Percentiles rank a stretch among this genome's conserved stretches.
These are phyloP conservation scores for Australoheros scitulus DNA, from an alignment of 2,113 vertebrate species.

Conservation along the genomic window DNA sequence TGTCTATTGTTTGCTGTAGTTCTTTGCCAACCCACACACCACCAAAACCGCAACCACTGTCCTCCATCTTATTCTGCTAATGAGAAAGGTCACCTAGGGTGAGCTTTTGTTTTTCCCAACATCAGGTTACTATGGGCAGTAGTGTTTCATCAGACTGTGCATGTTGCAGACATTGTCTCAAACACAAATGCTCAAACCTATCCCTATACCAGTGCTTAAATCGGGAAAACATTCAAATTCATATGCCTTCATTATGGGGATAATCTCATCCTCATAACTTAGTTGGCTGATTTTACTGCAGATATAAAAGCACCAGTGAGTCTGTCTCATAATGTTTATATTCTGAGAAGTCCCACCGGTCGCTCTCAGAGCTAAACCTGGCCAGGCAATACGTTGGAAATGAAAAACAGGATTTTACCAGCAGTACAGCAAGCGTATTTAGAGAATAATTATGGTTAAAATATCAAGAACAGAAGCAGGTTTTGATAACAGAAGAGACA, in stretches of 20 bases:
- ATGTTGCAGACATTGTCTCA: background rate
- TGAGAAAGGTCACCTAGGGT: conserved; percentile 64
- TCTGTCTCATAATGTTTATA: conserved; percentile 70
- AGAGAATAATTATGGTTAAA: conserved; percentile 46
- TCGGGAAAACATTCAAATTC: conserved; percentile 30
- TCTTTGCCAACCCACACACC: conserved; percentile 39
- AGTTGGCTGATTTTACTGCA: conserved; percentile 56
- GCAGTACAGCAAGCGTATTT: conserved; percentile 23
- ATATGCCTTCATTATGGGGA: conserved; percentile 42
- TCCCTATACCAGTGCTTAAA: background rate
- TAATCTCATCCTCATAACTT: conserved; percentile 60
- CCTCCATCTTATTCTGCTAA: conserved; percentile 65
- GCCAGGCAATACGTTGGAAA: conserved; percentile 41
- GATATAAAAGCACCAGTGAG: conserved; percentile 51
- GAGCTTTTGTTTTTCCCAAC: conserved; percentile 60
- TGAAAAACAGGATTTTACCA: conserved; percentile 35
- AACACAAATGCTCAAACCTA: background rate
- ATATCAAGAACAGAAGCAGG: conserved; percentile 40
- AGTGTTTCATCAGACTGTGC: conserved; percentile 18
- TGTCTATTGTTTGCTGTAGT: conserved; percentile 19
- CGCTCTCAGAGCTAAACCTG: conserved; percentile 26
- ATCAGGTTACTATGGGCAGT: conserved; percentile 44
- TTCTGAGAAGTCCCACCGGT: conserved; percentile 57
- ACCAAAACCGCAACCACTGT: conserved; percentile 11
- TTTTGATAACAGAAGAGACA: conserved; percentile 46